These are phyloP conservation scores for Tuta absoluta DNA, from an alignment of 2,888 invertebrate species.

Conservation along the genomic window DNA sequence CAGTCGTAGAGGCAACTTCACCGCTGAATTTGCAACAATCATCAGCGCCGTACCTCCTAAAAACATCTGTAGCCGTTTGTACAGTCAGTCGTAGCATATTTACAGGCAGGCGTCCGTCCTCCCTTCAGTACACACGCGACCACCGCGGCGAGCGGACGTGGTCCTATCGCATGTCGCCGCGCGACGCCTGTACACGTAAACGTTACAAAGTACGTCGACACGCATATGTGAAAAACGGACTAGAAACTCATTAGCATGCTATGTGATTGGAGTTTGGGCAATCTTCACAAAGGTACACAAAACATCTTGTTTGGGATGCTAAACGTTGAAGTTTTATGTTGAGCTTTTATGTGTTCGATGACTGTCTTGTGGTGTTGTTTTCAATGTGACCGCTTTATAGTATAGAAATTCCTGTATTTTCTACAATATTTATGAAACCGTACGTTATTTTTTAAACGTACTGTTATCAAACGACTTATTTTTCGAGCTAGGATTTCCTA, in stretches of 20 bases:
- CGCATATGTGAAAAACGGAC: constrained; percentile 46
- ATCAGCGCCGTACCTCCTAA: neutral
- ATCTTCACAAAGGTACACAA: constrained; percentile 28
- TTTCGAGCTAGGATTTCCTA: no score
- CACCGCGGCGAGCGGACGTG: constrained; percentile 38
- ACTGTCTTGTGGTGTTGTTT: constrained; percentile 18
- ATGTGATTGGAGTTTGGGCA: constrained; percentile 36
- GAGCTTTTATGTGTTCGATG: constrained; percentile 28
- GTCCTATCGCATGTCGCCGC: constrained; percentile 34
- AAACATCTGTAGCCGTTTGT: neutral
- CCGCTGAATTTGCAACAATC: neutral
- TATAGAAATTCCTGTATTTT: no score
- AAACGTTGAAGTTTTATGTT: constrained; percentile 31
- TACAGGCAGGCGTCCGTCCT: neutral
- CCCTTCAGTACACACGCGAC: constrained; percentile 49
- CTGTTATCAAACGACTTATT: no score
- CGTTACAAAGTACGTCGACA: constrained; percentile 43
- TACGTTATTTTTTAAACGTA: no score
- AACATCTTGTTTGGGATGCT: neutral
- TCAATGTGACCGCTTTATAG: no score
- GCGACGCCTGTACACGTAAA: constrained; percentile 40
- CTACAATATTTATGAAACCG: no score
- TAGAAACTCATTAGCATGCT: constrained; percentile 42
- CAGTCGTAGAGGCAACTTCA: neutral
- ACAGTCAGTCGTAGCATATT: constrained; percentile 33